Percentiles rank a stretch among this genome's conserved stretches.
phyloP scores from a whole-genome alignment of 1,140 invertebrate species.

The Dolichoris vasculosae region DNA sequence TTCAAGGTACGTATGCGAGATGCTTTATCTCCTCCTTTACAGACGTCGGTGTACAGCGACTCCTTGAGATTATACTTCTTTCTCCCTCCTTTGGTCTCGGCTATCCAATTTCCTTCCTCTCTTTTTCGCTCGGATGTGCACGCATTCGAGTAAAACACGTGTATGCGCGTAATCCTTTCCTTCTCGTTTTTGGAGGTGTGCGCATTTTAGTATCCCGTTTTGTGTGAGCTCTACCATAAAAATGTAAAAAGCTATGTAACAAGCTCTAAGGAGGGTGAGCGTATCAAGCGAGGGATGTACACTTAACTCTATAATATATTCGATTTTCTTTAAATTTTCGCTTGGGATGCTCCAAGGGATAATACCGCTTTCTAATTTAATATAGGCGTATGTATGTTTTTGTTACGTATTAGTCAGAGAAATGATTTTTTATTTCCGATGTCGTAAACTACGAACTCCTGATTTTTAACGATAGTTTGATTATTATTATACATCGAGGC shows the following conservation, averaged over 20 bases:
- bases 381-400: too few relatives aligned
- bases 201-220: neutral
- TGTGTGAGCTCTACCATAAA: neutral
- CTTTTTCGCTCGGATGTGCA: neutral
- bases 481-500: too few relatives aligned
- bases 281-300: neutral
- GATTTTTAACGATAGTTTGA: too few relatives aligned
- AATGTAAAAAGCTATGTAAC: neutral
- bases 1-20: slow-evolving; percentile 7
- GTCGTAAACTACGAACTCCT: too few relatives aligned
- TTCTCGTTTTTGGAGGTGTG: neutral
- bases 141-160: slow-evolving; percentile 1
- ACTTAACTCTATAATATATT: too few relatives aligned
- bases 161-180: slow-evolving; percentile 31
- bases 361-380: too few relatives aligned
- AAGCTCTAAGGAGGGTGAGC: neutral
- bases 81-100: neutral
- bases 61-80: slow-evolving; percentile 26
- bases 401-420: too few relatives aligned
- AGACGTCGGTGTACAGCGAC: slow-evolving; percentile 14
- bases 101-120: neutral
- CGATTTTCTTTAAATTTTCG: too few relatives aligned
- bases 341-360: too few relatives aligned
- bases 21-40: slow-evolving; percentile 29
- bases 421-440: too few relatives aligned